These are phyloP conservation scores for Hybognathus amarus DNA, from an alignment of 2,797 vertebrate species.

Conservation along the genomic window DNA sequence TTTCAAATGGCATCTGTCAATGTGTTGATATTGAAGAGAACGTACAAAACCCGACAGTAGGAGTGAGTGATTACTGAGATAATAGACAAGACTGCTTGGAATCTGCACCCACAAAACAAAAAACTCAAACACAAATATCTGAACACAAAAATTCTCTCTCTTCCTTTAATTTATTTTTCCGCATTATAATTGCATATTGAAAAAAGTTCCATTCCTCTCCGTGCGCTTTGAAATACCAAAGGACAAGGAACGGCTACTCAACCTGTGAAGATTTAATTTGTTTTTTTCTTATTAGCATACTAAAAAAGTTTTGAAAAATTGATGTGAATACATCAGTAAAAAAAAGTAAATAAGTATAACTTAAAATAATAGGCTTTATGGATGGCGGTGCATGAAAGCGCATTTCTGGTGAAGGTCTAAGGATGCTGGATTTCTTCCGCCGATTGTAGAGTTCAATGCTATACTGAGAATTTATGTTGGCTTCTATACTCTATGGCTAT, in stretches of 20 bases:
- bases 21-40: constrained; percentile 12
- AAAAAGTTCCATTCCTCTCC: constrained; percentile 15
- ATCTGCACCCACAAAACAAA: constrained; percentile 8
- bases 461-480: no score
- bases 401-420: no score
- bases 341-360: background rate
- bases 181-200: constrained; percentile 15
- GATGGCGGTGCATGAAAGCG: no score
- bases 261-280: constrained; percentile 16
- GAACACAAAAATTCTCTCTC: background rate
- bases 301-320: background rate
- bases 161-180: constrained; percentile 5
- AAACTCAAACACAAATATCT: constrained; percentile 27
- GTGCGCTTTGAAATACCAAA: constrained; percentile 20
- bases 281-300: background rate
- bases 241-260: background rate
- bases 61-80: constrained; percentile 14
- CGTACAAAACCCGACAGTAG: constrained; percentile 7
- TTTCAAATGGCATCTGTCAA: background rate
- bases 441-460: no score
- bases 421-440: no score
- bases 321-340: background rate
- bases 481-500: no score
- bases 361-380: background rate
- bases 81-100: constrained; percentile 9